A percentile compares a stretch with the other conserved stretches of the same genome.
phyloP scores from a whole-genome alignment of 2,113 vertebrate species.

The Nipponia nippon region DNA sequence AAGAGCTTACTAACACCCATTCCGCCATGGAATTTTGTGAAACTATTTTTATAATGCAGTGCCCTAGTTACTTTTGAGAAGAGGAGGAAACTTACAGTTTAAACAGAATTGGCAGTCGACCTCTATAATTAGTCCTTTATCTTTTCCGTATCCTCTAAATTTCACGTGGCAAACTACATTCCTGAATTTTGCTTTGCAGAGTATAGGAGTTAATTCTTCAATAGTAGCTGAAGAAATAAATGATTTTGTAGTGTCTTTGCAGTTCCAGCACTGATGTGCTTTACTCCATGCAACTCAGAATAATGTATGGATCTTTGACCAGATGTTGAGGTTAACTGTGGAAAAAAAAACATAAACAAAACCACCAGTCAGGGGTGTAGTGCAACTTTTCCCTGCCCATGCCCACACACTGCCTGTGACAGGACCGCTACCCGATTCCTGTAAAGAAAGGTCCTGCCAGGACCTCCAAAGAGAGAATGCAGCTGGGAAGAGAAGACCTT shows the following conservation, averaged over 20 bases:
- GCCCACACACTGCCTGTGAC: neutral
- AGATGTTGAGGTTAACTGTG: neutral
- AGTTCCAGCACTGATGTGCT: neutral
- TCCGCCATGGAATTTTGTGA: neutral
- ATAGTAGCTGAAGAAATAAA: neutral
- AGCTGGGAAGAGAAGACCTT: neutral
- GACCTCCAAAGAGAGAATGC: neutral
- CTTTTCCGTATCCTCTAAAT: neutral
- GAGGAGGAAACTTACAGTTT: neutral
- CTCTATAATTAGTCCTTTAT: neutral
- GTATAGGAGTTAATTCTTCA: neutral
- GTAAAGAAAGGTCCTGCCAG: neutral
- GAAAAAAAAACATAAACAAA: neutral
- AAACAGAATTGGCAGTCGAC: neutral
- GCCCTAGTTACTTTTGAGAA: neutral
- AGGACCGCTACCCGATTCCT: neutral
- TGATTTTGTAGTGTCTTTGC: neutral
- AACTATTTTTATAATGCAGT: neutral
- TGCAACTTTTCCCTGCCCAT: neutral
- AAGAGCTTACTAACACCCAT: neutral
- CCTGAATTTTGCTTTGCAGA: neutral
- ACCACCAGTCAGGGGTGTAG: accelerated
- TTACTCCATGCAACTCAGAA: neutral
- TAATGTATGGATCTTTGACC: neutral
- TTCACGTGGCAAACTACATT: neutral